Conservation (phyloP, 1,140 invertebrate species). For the Drosophila bocki region DNA sequence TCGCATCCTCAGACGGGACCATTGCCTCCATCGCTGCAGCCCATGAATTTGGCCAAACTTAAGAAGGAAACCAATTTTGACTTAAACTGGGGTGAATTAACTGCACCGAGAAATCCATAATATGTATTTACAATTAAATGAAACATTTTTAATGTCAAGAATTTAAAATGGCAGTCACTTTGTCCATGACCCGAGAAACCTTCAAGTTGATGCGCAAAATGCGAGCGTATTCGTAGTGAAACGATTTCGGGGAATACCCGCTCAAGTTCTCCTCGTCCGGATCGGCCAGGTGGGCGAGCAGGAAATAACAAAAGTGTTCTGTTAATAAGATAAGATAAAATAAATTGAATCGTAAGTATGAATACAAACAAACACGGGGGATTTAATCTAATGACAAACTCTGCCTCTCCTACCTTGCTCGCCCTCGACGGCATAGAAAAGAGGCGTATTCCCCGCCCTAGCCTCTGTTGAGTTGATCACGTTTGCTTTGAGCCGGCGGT, state of each 20-base stretch:
- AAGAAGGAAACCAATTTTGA: slow-evolving; percentile 32
- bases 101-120: background rate
- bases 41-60: slow-evolving; percentile 36
- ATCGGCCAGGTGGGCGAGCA: slow-evolving; percentile 73
- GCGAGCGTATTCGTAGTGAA: slow-evolving; percentile 71
- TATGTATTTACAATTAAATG: slow-evolving; percentile 9
- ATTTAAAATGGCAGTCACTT: slow-evolving; percentile 62
- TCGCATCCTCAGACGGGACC: background rate
- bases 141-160: slow-evolving; percentile 25
- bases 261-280: slow-evolving; percentile 72
- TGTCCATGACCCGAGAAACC: slow-evolving; percentile 72
- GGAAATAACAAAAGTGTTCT: slow-evolving; percentile 80
- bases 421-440: slow-evolving; percentile 78
- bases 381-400: too few relatives aligned
- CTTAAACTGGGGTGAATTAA: slow-evolving; percentile 44
- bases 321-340: slow-evolving; percentile 16
- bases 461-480: slow-evolving; percentile 62
- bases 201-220: slow-evolving; percentile 69
- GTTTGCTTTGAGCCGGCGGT: slow-evolving; percentile 50
- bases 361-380: too few relatives aligned
- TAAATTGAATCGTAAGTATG: background rate
- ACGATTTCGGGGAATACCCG: slow-evolving; percentile 71
- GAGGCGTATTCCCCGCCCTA: slow-evolving; percentile 59
- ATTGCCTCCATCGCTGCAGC: slow-evolving; percentile 62
- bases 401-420: slow-evolving; percentile 39